Evolutionary conservation across 1,140 invertebrate genomes (phyloP).

Genomic region (Philaenus spumarius): DNA sequence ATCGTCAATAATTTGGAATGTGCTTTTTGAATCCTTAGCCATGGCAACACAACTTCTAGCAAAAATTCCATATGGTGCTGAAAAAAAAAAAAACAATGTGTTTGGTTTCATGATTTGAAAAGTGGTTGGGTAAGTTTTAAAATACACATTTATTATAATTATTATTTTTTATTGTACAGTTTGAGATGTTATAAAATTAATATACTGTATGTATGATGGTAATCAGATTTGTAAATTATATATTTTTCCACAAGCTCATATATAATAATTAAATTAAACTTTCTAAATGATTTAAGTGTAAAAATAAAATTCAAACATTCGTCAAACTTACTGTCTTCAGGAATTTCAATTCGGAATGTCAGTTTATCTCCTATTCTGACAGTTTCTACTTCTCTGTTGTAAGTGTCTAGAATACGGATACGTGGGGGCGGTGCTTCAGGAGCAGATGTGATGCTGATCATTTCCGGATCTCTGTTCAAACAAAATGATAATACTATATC

Average conservation of each 20-base stretch:
- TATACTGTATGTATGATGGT: too few species aligned
- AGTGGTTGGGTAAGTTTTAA: not conserved
- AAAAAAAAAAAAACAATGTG: conserved; percentile 16
- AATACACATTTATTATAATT: conserved; percentile 1
- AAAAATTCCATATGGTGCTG: conserved; percentile 93
- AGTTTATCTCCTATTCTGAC: conserved; percentile 91
- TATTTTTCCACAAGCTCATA: too few species aligned
- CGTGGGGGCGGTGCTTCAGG: conserved; percentile 90
- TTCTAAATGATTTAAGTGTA: not conserved
- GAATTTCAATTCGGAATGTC: conserved; percentile 93
- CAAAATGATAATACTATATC: not conserved
- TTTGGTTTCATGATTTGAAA: not conserved
- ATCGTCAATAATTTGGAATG: conserved; percentile 93
- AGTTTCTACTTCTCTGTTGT: conserved; percentile 82
- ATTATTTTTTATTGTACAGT: not conserved
- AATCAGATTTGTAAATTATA: too few species aligned
- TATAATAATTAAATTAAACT: conserved; percentile 1
- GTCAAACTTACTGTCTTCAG: conserved; percentile 79
- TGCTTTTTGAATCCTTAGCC: conserved; percentile 94
- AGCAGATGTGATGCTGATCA: conserved; percentile 91
- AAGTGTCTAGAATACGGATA: conserved; percentile 81
- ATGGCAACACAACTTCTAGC: conserved; percentile 92
- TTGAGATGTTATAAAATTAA: too few species aligned
- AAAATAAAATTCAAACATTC: conserved; percentile 10
- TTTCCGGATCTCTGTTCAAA: conserved; percentile 72